Conservation (phyloP, 2,797 vertebrate species). For the Sparus aurata region DNA sequence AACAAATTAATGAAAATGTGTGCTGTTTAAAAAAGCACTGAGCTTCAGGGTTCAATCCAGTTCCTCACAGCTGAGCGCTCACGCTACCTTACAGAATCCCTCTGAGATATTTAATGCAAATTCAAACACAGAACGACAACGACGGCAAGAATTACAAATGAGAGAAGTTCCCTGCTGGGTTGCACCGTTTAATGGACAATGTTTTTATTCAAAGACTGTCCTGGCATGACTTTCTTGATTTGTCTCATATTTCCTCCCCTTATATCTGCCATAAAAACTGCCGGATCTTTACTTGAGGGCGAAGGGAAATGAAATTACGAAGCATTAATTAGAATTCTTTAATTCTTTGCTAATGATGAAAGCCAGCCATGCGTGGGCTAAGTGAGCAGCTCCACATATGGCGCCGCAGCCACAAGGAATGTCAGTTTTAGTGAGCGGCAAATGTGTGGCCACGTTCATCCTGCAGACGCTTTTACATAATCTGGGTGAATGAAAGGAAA, state of each 20-base stretch:
- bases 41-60: conserved; percentile 40
- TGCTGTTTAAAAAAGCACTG: conserved; percentile 10
- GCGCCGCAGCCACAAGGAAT: conserved; percentile 70
- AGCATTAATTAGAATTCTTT: conserved; percentile 45
- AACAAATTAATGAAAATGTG: conserved; percentile 17
- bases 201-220: conserved; percentile 17
- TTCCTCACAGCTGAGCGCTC: conserved; percentile 36
- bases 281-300: conserved; percentile 39
- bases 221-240: conserved; percentile 10
- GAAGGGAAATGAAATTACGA: conserved; percentile 5
- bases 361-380: conserved; percentile 61
- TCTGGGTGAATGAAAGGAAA: background rate
- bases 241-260: background rate
- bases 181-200: background rate
- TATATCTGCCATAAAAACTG: background rate
- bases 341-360: conserved; percentile 66
- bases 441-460: conserved; percentile 22
- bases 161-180: conserved; percentile 11
- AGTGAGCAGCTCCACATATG: conserved; percentile 73
- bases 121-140: conserved; percentile 10
- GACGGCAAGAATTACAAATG: conserved; percentile 1
- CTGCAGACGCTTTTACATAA: conserved; percentile 19
- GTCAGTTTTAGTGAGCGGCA: conserved; percentile 42
- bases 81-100: conserved; percentile 26
- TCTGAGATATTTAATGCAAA: conserved; percentile 42